Percentiles rank a stretch among this genome's conserved stretches.
Conservation (phyloP, 2,888 invertebrate genomes). For the Dynastes hyllus region DNA sequence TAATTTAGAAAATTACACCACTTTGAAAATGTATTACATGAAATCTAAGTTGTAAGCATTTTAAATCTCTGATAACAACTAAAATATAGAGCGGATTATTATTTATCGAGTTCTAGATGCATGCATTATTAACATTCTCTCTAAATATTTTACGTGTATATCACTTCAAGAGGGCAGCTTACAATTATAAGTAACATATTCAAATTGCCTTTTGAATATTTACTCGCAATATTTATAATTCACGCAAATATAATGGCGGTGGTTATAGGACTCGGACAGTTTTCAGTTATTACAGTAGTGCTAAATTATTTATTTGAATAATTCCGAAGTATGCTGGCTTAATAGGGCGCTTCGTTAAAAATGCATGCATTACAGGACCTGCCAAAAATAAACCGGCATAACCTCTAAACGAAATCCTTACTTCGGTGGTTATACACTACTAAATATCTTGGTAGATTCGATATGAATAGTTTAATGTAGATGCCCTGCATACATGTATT, state of each 20-base stretch:
- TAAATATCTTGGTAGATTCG: too few relatives aligned
- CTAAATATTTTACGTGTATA: conserved; percentile 6
- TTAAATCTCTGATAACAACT: not conserved
- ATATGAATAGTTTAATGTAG: too few relatives aligned
- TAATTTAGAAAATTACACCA: too few relatives aligned
- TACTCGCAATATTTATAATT: conserved; percentile 8
- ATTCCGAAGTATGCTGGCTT: conserved; percentile 4
- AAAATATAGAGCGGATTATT: not conserved
- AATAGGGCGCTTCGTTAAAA: not conserved
- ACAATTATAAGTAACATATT: conserved; percentile 15
- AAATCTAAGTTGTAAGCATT: too few relatives aligned
- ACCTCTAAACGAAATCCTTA: too few relatives aligned
- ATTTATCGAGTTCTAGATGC: not conserved
- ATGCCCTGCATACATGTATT: too few relatives aligned
- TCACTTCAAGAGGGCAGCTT: conserved; percentile 19
- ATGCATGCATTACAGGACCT: not conserved
- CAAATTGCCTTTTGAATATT: conserved; percentile 30
- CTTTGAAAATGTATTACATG: too few relatives aligned
- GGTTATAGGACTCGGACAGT: not conserved
- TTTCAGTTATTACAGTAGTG: conserved; percentile 8
- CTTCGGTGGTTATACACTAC: not conserved
- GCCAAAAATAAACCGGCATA: not conserved
- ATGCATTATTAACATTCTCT: not conserved
- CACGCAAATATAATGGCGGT: not conserved
- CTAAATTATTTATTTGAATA: conserved; percentile 18